These are phyloP conservation scores for Loxodonta africana DNA, from an alignment of 2,113 vertebrate species.

Conservation along the genomic window DNA sequence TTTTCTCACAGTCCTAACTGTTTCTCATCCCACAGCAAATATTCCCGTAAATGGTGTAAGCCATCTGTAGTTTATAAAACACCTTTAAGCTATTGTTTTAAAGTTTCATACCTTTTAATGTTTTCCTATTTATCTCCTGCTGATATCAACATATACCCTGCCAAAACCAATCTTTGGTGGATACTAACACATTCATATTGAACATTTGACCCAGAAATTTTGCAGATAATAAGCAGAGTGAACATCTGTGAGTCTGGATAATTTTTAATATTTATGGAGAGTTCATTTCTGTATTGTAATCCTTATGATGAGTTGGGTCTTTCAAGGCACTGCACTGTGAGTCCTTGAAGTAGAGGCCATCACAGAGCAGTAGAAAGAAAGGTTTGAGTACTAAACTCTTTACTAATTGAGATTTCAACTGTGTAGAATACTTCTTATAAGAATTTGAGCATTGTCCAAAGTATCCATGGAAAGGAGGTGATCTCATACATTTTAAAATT, in stretches of 20 bases:
- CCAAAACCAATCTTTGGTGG: slow-evolving; percentile 89
- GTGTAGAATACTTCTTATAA: slow-evolving; percentile 59
- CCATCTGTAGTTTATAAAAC: slow-evolving; percentile 90
- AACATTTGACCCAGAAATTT: slow-evolving; percentile 87
- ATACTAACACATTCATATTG: slow-evolving; percentile 86
- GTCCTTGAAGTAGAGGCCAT: slow-evolving; percentile 71
- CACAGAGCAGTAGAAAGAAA: slow-evolving; percentile 62
- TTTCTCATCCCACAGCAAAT: slow-evolving; percentile 86
- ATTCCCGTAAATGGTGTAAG: slow-evolving; percentile 82
- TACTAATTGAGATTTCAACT: slow-evolving; percentile 71
- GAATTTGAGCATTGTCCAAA: slow-evolving; percentile 41
- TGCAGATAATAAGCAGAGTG: slow-evolving; percentile 86
- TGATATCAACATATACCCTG: slow-evolving; percentile 88
- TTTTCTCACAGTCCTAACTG: slow-evolving; percentile 62
- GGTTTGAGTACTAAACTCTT: slow-evolving; percentile 63
- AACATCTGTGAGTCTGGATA: slow-evolving; percentile 87
- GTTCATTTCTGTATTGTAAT: slow-evolving; percentile 84
- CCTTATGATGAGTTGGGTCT: slow-evolving; percentile 64
- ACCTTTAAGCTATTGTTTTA: slow-evolving; percentile 91
- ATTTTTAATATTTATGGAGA: slow-evolving; percentile 89
- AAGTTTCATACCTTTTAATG: slow-evolving; percentile 89
- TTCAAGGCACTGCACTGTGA: slow-evolving; percentile 57
- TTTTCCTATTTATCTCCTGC: slow-evolving; percentile 89
- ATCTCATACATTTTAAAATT: slow-evolving; percentile 43
- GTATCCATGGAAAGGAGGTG: slow-evolving; percentile 13